Percentiles rank a stretch among this genome's conserved stretches.
phyloP scores from a whole-genome alignment of 2,113 vertebrate genomes.

The Malurus melanocephalus region DNA sequence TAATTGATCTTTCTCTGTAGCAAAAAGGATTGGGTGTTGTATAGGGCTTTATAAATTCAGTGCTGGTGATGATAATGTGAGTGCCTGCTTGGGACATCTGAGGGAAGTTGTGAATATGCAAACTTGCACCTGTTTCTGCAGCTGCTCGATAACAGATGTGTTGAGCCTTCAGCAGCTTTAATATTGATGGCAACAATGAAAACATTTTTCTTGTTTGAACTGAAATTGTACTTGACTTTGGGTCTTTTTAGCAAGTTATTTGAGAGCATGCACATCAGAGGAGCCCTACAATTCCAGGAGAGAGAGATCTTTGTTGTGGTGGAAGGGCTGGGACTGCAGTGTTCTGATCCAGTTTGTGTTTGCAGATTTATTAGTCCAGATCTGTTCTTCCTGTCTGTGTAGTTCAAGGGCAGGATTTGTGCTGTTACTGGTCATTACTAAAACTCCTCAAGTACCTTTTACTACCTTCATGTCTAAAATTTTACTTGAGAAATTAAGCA shows the following conservation, averaged over 20 bases:
- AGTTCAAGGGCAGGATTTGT: neutral
- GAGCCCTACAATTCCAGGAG: neutral
- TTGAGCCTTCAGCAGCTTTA: neutral
- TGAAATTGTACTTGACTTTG: neutral
- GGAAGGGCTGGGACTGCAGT: neutral
- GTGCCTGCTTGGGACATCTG: neutral
- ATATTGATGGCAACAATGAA: neutral
- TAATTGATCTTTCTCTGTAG: neutral
- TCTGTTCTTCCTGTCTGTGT: neutral
- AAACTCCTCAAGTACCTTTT: neutral
- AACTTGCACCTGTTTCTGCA: constrained; percentile 35
- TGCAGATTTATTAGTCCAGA: neutral
- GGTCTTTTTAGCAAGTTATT: neutral
- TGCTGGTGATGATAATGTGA: neutral
- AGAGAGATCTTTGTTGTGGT: neutral
- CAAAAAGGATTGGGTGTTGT: neutral
- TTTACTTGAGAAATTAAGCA: neutral
- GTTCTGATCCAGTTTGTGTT: neutral
- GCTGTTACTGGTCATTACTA: neutral
- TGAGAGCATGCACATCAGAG: neutral
- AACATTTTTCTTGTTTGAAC: neutral
- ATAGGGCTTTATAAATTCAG: neutral
- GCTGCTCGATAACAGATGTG: constrained; percentile 35
- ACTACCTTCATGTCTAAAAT: neutral
- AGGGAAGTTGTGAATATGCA: neutral